phyloP scores from a whole-genome alignment of 2,797 vertebrate species.

The Sylvilagus floridanus region DNA sequence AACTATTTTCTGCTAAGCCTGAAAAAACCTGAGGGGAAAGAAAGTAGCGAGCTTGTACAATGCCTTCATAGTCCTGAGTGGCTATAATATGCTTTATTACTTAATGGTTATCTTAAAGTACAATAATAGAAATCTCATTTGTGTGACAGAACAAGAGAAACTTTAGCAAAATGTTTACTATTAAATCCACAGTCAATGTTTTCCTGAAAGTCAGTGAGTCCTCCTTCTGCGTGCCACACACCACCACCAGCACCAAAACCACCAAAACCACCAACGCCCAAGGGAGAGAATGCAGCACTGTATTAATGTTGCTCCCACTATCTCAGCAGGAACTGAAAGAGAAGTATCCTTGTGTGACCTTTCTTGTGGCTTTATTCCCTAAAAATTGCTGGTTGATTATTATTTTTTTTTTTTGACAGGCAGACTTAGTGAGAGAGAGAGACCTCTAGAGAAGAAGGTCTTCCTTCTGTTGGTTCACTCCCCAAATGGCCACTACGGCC shows the following conservation, averaged over 20 bases:
- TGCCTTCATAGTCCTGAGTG: neutral
- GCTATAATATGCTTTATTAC: neutral
- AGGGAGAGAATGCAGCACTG: neutral
- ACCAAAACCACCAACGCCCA: neutral
- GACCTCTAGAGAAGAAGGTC: too few species aligned
- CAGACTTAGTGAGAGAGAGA: too few species aligned
- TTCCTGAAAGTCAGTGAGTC: neutral
- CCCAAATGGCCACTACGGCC: too few species aligned
- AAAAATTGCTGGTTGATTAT: neutral
- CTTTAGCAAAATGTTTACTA: neutral
- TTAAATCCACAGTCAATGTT: neutral
- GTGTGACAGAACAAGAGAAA: neutral
- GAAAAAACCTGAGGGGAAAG: neutral
- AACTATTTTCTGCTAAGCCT: constrained; percentile 27
- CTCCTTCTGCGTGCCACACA: neutral
- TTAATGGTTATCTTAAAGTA: constrained; percentile 19
- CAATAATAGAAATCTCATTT: neutral
- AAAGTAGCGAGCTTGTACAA: neutral
- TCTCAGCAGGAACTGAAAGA: neutral
- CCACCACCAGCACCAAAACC: too few species aligned
- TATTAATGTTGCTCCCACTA: neutral
- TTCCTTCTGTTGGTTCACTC: too few species aligned
- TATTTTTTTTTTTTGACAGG: neutral
- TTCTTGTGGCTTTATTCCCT: neutral
- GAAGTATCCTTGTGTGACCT: neutral